A percentile compares a stretch with the other conserved stretches of the same genome.
Conservation (phyloP, 2,888 invertebrate species). For the Acrocyrtus sp. region DNA sequence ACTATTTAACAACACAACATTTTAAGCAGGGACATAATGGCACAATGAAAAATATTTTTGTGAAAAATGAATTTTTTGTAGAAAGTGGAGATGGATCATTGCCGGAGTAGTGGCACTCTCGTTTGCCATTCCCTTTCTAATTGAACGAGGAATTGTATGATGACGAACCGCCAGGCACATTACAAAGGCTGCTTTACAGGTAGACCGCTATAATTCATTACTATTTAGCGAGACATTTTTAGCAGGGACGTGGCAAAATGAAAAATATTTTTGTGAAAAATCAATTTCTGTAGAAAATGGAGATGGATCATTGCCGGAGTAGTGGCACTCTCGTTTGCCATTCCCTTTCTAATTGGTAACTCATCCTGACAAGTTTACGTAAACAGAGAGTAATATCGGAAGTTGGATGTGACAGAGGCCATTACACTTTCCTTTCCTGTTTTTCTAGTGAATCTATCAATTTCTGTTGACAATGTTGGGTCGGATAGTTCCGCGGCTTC, state of each 20-base stretch:
- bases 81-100: background rate
- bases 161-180: background rate
- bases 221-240: no score
- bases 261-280: background rate
- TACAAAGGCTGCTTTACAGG: background rate
- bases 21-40: no score
- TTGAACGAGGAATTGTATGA: constrained; percentile 1
- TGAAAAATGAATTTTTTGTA: background rate
- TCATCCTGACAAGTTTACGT: background rate
- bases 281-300: background rate
- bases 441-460: no score
- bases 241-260: no score
- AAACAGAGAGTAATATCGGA: background rate
- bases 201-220: no score
- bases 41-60: background rate
- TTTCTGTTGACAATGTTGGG: no score
- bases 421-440: no score
- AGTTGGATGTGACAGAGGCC: background rate
- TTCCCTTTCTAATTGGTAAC: background rate
- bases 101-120: background rate
- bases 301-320: background rate
- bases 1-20: no score
- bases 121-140: constrained; percentile 1
- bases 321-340: no score
- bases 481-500: no score